These are phyloP conservation scores for Xanthorhoe designata DNA, from an alignment of 2,888 invertebrate species.

Conservation along the genomic window DNA sequence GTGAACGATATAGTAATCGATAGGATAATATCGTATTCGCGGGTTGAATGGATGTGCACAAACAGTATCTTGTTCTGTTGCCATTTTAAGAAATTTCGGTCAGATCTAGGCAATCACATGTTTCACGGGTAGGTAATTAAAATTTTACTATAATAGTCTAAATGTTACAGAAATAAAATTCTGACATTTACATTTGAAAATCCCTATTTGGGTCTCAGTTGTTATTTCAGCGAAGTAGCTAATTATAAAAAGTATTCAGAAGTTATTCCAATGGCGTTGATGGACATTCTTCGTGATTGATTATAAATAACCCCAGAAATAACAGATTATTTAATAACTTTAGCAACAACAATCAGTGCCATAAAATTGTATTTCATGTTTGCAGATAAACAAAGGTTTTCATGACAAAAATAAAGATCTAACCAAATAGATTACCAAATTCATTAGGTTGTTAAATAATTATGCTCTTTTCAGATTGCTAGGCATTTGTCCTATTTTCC, in stretches of 20 bases:
- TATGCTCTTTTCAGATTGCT: too few species aligned
- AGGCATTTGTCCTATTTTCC: too few species aligned
- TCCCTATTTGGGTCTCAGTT: neutral
- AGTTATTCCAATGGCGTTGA: slow-evolving; percentile 42
- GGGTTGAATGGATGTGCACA: slow-evolving; percentile 38
- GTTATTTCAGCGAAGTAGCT: slow-evolving; percentile 41
- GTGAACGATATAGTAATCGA: slow-evolving; percentile 37
- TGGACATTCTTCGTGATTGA: slow-evolving; percentile 50
- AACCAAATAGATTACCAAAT: neutral
- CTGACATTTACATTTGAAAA: neutral
- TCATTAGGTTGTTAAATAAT: too few species aligned
- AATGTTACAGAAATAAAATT: neutral
- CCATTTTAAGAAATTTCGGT: slow-evolving; percentile 13
- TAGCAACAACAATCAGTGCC: slow-evolving; percentile 16
- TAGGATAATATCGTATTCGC: slow-evolving; percentile 35
- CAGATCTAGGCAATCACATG: slow-evolving; percentile 6
- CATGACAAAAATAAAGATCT: neutral
- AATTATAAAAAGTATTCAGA: slow-evolving; percentile 54
- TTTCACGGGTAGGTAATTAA: neutral
- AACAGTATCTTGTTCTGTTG: slow-evolving; percentile 31
- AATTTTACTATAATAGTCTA: neutral
- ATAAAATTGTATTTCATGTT: slow-evolving; percentile 13
- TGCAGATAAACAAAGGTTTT: slow-evolving; percentile 12
- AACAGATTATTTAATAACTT: slow-evolving; percentile 18
- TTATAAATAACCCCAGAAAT: slow-evolving; percentile 38